A percentile compares a stretch with the other conserved stretches of the same genome.
These are phyloP conservation scores for Melitaea cinxia DNA, from an alignment of 1,140 invertebrate species.

Conservation along the genomic window DNA sequence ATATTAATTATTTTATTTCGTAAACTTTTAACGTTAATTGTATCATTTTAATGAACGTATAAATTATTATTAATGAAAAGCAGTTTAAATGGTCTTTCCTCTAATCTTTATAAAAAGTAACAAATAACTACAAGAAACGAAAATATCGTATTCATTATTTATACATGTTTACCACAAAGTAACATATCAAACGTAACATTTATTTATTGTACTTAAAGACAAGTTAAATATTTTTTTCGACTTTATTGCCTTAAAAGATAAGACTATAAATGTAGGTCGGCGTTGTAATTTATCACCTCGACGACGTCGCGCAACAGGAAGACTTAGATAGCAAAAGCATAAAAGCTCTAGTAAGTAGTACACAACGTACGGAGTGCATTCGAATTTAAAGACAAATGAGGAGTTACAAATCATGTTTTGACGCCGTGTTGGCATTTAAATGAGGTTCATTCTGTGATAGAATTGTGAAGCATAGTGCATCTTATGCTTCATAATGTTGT, in stretches of 20 bases:
- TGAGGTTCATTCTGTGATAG: conserved; percentile 35
- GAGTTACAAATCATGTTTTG: conserved; percentile 62
- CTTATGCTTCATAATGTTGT: conserved; percentile 70
- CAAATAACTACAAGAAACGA: not conserved
- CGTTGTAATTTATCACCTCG: conserved; percentile 39
- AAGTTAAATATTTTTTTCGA: conserved; percentile 27
- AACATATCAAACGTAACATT: conserved; percentile 4
- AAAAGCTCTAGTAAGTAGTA: conserved; percentile 39
- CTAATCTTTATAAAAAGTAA: not conserved
- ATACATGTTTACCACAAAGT: not conserved
- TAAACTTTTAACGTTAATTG: no score
- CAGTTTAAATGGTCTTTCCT: no score
- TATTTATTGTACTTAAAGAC: conserved; percentile 8
- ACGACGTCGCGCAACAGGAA: conserved; percentile 37
- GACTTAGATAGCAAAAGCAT: conserved; percentile 44
- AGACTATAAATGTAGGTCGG: conserved; percentile 37
- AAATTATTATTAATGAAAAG: no score
- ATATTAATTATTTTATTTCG: no score
- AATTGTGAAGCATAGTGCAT: conserved; percentile 62
- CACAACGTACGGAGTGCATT: conserved; percentile 27
- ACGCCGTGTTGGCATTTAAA: conserved; percentile 40
- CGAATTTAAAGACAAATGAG: conserved; percentile 54
- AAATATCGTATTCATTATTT: conserved; percentile 2
- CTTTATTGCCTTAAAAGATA: conserved; percentile 35
- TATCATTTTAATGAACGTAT: no score